Base-by-base conservation (phyloP, 2,888 invertebrate genomes). In the Crepidodera aurea region DNA sequence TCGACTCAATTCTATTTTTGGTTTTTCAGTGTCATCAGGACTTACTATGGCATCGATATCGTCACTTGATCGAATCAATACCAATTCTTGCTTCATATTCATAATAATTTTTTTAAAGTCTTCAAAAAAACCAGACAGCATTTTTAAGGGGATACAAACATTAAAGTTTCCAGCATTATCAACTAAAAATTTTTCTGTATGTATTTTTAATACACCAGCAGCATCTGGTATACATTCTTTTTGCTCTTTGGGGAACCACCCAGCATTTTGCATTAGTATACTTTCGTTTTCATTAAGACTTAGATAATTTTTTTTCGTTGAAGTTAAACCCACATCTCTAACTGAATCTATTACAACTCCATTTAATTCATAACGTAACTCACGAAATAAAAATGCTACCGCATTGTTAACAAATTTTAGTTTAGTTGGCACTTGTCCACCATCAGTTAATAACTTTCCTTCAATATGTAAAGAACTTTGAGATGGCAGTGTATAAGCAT, bases 11-110 rank as follows among this genome's bases (percentile, higher is more conserved):
- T 32, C 19, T 12, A 65, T 54, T 58, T 61, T 61, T 1, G 54
- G 51, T 34, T 60, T 51, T 29, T 64, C 55, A 7, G 34, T 22
- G 19, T 55, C 51, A 53, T 64, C 57, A 12, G 10, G 2, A 16
- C 15, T 50, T 46, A 51, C 22, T 25, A 66, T 19, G 15, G 60
- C 55, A 58, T 67, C 64, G 10, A 39, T 18, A 67, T 62, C 29
- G 10, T 29, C 10, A 10, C 29, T 8, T 8, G 6, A 29, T 8
- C 4, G 2, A 7, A 29, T 8, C 15, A 65, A 27, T 12, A 66
- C 62, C 13, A 68, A 51, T 56, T 64, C 67, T 39, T 69, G 67
- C 51, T 39, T 50, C 34, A 66, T 42, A 42, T 66, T 66, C 6
- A 66, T 25, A 18, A 53, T 53, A 22, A 22, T 4, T 55, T 34